Percentiles rank a stretch among this genome's conserved stretches.
Evolutionary conservation across 2,113 vertebrate genomes (phyloP).

Genomic region (Laterallus jamaicensis): DNA sequence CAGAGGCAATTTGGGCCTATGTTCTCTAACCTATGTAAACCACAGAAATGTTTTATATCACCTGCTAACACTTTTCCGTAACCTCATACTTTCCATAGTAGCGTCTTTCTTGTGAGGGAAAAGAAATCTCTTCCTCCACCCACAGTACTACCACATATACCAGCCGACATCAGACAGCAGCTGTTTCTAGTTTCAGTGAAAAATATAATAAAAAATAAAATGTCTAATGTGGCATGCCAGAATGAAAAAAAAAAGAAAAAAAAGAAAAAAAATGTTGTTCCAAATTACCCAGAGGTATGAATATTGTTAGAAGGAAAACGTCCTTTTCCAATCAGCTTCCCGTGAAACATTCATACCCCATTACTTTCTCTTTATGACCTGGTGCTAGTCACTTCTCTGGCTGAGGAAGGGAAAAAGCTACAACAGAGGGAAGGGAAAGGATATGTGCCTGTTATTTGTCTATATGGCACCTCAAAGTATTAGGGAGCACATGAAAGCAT

Average conservation of each 20-base stretch:
- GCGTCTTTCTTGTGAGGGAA: conserved; percentile 36
- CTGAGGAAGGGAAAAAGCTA: neutral
- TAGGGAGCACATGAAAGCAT: neutral
- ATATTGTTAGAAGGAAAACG: conserved; percentile 15
- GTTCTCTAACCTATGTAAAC: conserved; percentile 13
- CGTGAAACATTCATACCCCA: neutral
- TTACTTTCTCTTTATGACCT: conserved; percentile 26
- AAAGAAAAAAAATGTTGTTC: neutral
- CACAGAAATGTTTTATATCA: conserved; percentile 51
- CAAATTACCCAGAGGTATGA: conserved; percentile 50
- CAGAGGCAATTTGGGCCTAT: neutral
- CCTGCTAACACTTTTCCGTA: conserved; percentile 41
- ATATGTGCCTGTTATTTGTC: neutral
- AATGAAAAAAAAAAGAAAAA: neutral
- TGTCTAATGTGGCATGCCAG: conserved; percentile 21
- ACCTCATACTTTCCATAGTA: conserved; percentile 59
- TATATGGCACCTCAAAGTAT: neutral
- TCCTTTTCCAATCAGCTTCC: conserved; percentile 53
- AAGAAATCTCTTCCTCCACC: conserved; percentile 51
- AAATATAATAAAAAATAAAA: conserved; percentile 47
- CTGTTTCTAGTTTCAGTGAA: conserved; percentile 62
- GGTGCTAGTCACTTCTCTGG: neutral
- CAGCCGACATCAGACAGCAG: conserved; percentile 47
- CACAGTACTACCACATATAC: conserved; percentile 43
- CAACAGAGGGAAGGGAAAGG: neutral